These are phyloP conservation scores for Drosophila hawaiiensis DNA, from an alignment of 2,888 invertebrate genomes.

Conservation along the genomic window DNA sequence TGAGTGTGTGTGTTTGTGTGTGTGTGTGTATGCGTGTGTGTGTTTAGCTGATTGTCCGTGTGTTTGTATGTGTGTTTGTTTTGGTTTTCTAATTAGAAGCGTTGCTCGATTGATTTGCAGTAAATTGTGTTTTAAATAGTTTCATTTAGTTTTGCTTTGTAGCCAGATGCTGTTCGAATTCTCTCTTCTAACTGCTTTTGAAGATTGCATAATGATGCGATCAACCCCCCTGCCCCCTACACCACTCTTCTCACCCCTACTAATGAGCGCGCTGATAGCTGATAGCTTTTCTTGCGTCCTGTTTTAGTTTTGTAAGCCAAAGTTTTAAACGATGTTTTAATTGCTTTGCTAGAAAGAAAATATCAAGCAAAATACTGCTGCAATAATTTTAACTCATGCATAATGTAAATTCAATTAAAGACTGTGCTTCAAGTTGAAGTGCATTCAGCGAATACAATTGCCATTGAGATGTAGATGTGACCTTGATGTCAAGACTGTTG, in stretches of 20 bases:
- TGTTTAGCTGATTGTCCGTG: neutral
- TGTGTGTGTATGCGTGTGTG: neutral
- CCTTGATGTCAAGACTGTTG: constrained; percentile 13
- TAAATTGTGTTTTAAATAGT: constrained; percentile 80
- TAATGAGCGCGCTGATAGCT: constrained; percentile 68
- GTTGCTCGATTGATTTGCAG: constrained; percentile 71
- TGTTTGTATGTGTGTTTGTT: constrained; percentile 15
- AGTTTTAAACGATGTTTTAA: constrained; percentile 74
- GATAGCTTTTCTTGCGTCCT: constrained; percentile 26
- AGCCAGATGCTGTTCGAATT: constrained; percentile 15
- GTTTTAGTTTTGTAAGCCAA: constrained; percentile 42
- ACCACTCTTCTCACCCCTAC: constrained; percentile 15
- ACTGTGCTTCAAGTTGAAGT: neutral
- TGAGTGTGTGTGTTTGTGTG: constrained; percentile 17
- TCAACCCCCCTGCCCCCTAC: constrained; percentile 11
- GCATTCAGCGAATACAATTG: constrained; percentile 16
- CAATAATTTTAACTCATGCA: neutral
- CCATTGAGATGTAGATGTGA: constrained; percentile 14
- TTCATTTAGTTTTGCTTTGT: constrained; percentile 58
- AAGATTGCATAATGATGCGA: constrained; percentile 70
- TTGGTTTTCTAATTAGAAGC: constrained; percentile 68
- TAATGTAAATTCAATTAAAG: constrained; percentile 11
- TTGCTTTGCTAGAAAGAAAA: constrained; percentile 56
- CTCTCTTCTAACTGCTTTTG: constrained; percentile 25
- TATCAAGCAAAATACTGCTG: constrained; percentile 25